Conservation (phyloP, 2,888 invertebrate species). For the Thereva nobilitata region DNA sequence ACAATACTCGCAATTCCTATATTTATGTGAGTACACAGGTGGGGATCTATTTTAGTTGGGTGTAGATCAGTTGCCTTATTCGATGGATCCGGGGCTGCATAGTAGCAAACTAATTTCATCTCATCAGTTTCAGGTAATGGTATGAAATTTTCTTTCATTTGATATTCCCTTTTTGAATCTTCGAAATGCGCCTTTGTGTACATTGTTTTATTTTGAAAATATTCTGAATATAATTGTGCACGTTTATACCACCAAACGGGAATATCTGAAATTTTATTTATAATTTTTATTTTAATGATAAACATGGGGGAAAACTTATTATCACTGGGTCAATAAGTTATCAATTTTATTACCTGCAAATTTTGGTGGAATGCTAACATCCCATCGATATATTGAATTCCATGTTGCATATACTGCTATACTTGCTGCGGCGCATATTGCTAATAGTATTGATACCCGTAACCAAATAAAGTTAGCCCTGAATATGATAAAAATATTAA, state of each 20-base stretch:
- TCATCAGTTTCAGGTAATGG: slow-evolving; percentile 30
- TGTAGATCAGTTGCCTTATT: slow-evolving; percentile 52
- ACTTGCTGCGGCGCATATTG: slow-evolving; percentile 44
- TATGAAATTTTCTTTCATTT: slow-evolving; percentile 39
- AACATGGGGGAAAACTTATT: too few relatives aligned
- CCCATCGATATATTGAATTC: slow-evolving; percentile 48
- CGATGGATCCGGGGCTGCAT: slow-evolving; percentile 62
- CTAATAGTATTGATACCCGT: slow-evolving; percentile 40
- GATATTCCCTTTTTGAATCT: too few relatives aligned
- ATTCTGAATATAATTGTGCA: too few relatives aligned
- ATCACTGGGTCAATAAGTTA: too few relatives aligned
- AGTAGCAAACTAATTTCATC: slow-evolving; percentile 68
- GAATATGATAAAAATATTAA: slow-evolving; percentile 17
- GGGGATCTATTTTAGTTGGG: slow-evolving; percentile 67
- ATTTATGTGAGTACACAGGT: slow-evolving; percentile 82
- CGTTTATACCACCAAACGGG: too few relatives aligned
- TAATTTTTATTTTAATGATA: too few relatives aligned
- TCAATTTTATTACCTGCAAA: slow-evolving; percentile 44
- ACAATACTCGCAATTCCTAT: slow-evolving; percentile 71
- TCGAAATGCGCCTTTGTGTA: too few relatives aligned
- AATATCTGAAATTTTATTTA: too few relatives aligned
- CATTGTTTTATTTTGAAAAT: too few relatives aligned
- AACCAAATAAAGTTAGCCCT: slow-evolving; percentile 41
- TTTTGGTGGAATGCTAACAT: slow-evolving; percentile 48
- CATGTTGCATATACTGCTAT: slow-evolving; percentile 48